Base-by-base conservation (phyloP, 2,797 vertebrate species). In the Vespertilio murinus region DNA sequence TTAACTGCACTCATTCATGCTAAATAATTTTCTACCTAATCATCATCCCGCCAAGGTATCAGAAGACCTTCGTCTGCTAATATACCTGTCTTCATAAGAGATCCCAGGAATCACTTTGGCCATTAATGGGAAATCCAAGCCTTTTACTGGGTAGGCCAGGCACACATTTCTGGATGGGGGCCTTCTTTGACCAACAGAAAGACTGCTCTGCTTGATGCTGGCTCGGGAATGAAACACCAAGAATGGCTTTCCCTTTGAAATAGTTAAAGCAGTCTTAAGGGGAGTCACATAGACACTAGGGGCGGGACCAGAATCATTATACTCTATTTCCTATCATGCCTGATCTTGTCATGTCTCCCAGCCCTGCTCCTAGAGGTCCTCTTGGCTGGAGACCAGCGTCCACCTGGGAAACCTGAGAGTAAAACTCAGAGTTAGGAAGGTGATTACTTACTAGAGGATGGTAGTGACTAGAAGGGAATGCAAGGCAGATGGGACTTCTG, bases 11-110 rank as follows among this genome's bases (percentile, higher is more conserved):
- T 65, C 33, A 33, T 25, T 6, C 35, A 25, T 81, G 28, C 42
- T 69, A 82, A 64, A 13, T 79, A 88, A 78, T 49, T 91, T 89
- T 59, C 49, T 89, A 73, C 42, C 20, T 89, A 67, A 77, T 73
- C 3, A 1, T 49, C 42, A 93, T 42, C 35, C 25, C 18, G 82
- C 20, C n/a, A 59, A 85, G 33, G 12, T 77, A 65, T 49, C 56
- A 79, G 40, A 54, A 61, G 40, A 14, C 38, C 23, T 67, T 82
- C 71, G 89, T 86, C 78, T 92, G 67, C 33, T 69, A 86, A 91
- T 54, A 47, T 22, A 30, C 9, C 35, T 82, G 40, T 75, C 54
- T 83, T 88, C 7, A 38, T 74, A 82, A 93, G 78, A 42, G 38
- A 6, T 73, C 10, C 22, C 6, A 61, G 67, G 82, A 94, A 59